Conservation (phyloP, 2,888 invertebrate genomes). For the Deilephila porcellus region DNA sequence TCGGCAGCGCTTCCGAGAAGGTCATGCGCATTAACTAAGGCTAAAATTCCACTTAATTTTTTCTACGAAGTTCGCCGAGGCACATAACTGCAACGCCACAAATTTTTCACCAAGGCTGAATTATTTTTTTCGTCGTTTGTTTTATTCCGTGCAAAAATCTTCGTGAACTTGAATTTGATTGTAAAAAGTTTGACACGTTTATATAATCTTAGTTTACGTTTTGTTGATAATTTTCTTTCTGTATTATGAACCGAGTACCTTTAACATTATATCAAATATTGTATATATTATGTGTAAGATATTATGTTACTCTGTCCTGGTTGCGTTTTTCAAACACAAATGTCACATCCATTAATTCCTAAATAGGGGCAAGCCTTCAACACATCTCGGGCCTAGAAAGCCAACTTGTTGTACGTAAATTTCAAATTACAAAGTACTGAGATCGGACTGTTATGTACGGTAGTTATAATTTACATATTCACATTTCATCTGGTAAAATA, state of each 20-base stretch:
- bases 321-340: no score
- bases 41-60: conserved; percentile 75
- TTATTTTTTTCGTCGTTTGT: conserved; percentile 39
- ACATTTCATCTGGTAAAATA: neutral
- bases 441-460: neutral
- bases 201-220: neutral
- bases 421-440: neutral
- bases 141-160: conserved; percentile 19
- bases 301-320: no score
- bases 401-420: neutral
- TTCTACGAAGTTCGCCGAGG: conserved; percentile 54
- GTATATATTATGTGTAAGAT: no score
- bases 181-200: neutral
- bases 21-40: conserved; percentile 74
- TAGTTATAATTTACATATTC: neutral
- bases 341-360: no score
- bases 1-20: conserved; percentile 74
- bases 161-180: conserved; percentile 19
- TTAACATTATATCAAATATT: no score
- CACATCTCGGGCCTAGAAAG: neutral
- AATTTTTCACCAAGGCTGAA: conserved; percentile 47
- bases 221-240: neutral
- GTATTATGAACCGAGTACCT: neutral
- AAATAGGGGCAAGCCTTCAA: no score
- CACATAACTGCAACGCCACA: conserved; percentile 46